Evolutionary conservation across 2,888 invertebrate genomes (phyloP).

Genomic region (Lysandra coridon): DNA sequence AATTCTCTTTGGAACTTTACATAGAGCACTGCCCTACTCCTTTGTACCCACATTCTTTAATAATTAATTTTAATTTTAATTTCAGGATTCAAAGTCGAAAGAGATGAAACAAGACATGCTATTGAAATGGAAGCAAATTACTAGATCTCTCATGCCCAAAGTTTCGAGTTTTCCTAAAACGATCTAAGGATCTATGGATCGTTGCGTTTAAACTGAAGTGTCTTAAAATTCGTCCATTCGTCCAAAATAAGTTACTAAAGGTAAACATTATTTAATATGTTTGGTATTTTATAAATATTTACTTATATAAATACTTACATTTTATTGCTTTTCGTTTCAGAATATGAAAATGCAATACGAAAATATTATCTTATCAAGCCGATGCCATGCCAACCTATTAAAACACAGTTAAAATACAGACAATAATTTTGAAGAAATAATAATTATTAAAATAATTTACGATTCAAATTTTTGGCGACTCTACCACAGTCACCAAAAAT

Average conservation of each 20-base stretch:
- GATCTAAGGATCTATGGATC: neutral
- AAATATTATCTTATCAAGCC: neutral
- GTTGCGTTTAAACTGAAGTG: neutral
- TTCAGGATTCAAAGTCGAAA: constrained; percentile 44
- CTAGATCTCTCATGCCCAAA: constrained; percentile 59
- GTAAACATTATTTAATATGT: neutral
- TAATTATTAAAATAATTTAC: neutral
- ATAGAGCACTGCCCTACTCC: neutral
- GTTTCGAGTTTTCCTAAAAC: constrained; percentile 20
- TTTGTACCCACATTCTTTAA: neutral
- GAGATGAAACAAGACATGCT: constrained; percentile 51
- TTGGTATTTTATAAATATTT: neutral
- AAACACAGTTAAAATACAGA: neutral
- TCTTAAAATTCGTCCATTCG: neutral
- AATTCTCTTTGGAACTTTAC: no score
- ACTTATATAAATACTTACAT: neutral
- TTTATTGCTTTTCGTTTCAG: neutral
- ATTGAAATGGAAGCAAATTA: constrained; percentile 62
- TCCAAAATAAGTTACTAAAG: neutral
- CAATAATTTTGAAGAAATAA: neutral
- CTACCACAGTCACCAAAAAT: no score
- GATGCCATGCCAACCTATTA: neutral
- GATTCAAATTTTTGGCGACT: no score
- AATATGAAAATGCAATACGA: neutral
- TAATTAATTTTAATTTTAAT: neutral